A percentile compares a stretch with the other conserved stretches of the same genome.
These are phyloP conservation scores for Murina feae DNA, from an alignment of 2,113 vertebrate genomes.

Conservation along the genomic window DNA sequence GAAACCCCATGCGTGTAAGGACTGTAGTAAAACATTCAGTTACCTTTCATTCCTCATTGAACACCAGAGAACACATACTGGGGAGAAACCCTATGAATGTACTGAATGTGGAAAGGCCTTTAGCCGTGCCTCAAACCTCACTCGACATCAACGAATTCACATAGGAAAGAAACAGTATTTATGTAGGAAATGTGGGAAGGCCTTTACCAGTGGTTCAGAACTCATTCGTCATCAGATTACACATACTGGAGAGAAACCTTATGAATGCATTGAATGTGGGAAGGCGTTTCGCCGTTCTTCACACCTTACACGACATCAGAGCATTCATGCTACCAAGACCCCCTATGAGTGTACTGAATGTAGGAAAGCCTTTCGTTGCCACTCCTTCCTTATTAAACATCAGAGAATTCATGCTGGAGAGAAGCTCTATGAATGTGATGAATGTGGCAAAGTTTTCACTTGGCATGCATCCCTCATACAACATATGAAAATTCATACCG, in stretches of 20 bases:
- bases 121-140: slow-evolving; percentile 69
- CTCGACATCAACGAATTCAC: slow-evolving; percentile 72
- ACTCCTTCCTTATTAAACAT: slow-evolving; percentile 65
- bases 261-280: slow-evolving; percentile 70
- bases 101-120: slow-evolving; percentile 74
- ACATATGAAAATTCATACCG: slow-evolving; percentile 67
- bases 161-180: slow-evolving; percentile 59
- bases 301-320: slow-evolving; percentile 71
- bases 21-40: slow-evolving; percentile 72
- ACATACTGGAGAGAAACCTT: slow-evolving; percentile 75
- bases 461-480: slow-evolving; percentile 62
- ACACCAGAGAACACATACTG: slow-evolving; percentile 73
- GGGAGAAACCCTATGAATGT: slow-evolving; percentile 75
- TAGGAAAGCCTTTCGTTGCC: slow-evolving; percentile 65
- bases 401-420: slow-evolving; percentile 71
- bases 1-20: slow-evolving; percentile 72
- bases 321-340: slow-evolving; percentile 57
- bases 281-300: slow-evolving; percentile 69
- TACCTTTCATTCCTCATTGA: slow-evolving; percentile 70
- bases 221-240: slow-evolving; percentile 67
- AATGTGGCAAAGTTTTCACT: slow-evolving; percentile 72
- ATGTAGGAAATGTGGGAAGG: slow-evolving; percentile 71
- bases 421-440: slow-evolving; percentile 66
- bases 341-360: slow-evolving; percentile 69
- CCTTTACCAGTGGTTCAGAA: slow-evolving; percentile 68